phyloP scores from a whole-genome alignment of 2,888 invertebrate genomes.

The Cyclophora albipunctata region DNA sequence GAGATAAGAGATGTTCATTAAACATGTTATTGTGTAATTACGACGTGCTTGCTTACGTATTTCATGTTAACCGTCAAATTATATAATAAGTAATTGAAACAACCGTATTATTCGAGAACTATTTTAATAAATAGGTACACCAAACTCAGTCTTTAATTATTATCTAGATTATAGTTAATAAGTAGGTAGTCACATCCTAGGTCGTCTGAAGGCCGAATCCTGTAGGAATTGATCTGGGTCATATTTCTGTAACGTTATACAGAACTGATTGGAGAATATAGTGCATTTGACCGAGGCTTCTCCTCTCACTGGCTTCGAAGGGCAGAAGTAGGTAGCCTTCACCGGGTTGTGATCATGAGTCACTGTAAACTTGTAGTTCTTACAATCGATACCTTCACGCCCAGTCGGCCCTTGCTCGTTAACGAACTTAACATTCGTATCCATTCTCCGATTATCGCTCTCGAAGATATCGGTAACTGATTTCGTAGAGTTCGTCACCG shows the following conservation, averaged over 20 bases:
- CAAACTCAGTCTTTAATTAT: no score
- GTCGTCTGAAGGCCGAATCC: slow-evolving; percentile 44
- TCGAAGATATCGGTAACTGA: slow-evolving; percentile 28
- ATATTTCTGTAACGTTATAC: slow-evolving; percentile 54
- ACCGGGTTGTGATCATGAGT: slow-evolving; percentile 45
- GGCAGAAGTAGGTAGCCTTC: slow-evolving; percentile 59
- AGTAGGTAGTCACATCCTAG: slow-evolving; percentile 25
- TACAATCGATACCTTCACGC: slow-evolving; percentile 47
- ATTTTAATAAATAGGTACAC: no score
- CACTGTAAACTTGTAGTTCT: slow-evolving; percentile 60
- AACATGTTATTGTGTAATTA: no score
- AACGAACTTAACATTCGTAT: slow-evolving; percentile 14
- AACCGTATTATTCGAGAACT: no score
- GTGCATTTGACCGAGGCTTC: slow-evolving; percentile 50
- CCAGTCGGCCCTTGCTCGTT: slow-evolving; percentile 2
- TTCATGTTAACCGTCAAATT: no score
- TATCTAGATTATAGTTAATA: no score
- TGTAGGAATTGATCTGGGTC: slow-evolving; percentile 51
- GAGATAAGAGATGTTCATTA: no score
- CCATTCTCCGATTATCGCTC: slow-evolving; percentile 30
- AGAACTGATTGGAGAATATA: slow-evolving; percentile 63
- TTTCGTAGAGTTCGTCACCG: slow-evolving; percentile 36
- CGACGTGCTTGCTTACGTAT: no score
- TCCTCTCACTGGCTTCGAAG: slow-evolving; percentile 45
- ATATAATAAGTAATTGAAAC: no score